phyloP scores from a whole-genome alignment of 2,113 vertebrate genomes.

The Pteronura brasiliensis region DNA sequence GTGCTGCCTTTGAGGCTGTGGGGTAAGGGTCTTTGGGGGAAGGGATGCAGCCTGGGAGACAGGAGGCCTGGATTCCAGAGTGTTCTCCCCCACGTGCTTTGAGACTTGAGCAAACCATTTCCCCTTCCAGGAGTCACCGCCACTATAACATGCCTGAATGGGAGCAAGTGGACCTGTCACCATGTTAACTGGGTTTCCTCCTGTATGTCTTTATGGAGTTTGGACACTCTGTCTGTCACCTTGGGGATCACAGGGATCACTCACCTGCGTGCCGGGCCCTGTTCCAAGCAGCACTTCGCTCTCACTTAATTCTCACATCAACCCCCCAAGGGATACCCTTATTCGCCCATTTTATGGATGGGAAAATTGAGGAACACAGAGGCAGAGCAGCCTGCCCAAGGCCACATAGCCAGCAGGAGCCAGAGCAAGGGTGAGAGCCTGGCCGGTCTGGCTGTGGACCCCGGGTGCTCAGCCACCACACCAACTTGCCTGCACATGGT shows the following conservation, averaged over 20 bases:
- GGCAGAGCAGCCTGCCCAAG: neutral
- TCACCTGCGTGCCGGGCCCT: accelerated
- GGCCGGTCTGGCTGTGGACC: neutral
- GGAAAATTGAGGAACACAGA: neutral
- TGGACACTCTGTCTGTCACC: too few relatives aligned
- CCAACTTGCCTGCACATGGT: accelerated
- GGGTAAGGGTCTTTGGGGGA: neutral
- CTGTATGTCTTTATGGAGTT: neutral
- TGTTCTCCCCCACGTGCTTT: neutral
- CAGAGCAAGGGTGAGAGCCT: neutral
- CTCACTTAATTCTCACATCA: neutral
- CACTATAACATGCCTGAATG: accelerated
- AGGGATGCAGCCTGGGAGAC: neutral
- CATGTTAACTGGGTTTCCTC: neutral
- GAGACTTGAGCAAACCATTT: neutral
- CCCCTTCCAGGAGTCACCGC: neutral
- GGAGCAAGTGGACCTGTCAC: neutral
- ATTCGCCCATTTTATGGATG: neutral
- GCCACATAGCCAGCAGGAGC: neutral
- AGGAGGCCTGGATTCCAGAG: neutral
- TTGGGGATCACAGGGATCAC: neutral
- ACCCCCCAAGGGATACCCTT: too few relatives aligned
- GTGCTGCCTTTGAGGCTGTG: neutral
- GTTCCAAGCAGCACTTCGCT: neutral
- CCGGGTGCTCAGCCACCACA: neutral